Evolutionary conservation across 2,888 invertebrate genomes (phyloP), one percentile per base, ranked within the genome.

Genomic region (Himalopsyche tibetana): DNA sequence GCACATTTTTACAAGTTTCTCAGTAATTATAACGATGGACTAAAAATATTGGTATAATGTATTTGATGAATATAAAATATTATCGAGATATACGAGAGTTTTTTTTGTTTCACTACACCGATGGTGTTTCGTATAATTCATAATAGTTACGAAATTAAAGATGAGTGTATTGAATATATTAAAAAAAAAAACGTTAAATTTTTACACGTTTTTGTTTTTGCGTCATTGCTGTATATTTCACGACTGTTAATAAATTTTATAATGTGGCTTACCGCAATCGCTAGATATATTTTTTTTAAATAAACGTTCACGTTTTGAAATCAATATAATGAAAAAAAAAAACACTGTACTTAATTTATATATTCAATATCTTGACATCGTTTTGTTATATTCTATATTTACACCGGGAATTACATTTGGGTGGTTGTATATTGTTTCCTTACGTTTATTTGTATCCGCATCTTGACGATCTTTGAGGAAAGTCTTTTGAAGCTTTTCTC

Each of bases 361-460:
- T 51, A 51, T 51, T 51, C 15, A 15, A 51, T 51, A 51, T 51
- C 15, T 51, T 51, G 45, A 0, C 9, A 9, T 45, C 45, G 45
- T 5, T 45, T 8, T 40, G 6, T 40, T 6, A 9, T 45, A 45
- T 4, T 15, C 15, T 51, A 51, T 15, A 51, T 51, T 51, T 51
- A 51, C 12, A 51, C 51, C 51, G 51, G 12, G 12, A 11, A 42
- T 9, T 9, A 51, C 45, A 51, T 51, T 51, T 15, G 15, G 51
- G 51, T 51, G 51, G 15, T 51, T 51, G 51, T 63, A 63, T 63
- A 63, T 63, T 63, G 3, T 63, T 63, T 84, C 80, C 84, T 84
- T 84, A 84, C 84, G 84, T 84, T 84, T 84, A 80, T 38, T 80
- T 80, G 84, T 55, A 84, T 84, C 84, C 55, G 84, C 84, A 84